These are phyloP conservation scores for Aphelinus certus DNA, from an alignment of 1,140 invertebrate genomes.

Conservation along the genomic window DNA sequence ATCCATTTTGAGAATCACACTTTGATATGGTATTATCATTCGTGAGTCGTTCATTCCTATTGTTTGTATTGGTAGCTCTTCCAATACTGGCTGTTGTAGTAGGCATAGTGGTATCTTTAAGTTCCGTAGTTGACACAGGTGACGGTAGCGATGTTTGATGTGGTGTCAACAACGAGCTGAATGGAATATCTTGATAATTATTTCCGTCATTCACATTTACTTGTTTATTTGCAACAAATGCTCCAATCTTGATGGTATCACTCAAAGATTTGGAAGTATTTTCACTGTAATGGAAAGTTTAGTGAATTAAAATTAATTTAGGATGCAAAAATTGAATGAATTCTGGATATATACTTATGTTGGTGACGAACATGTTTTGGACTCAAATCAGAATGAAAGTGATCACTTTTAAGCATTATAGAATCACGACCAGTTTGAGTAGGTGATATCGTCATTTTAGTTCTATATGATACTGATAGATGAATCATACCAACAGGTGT, in stretches of 20 bases:
- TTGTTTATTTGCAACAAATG: slow-evolving; percentile 73
- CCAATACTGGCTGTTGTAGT: slow-evolving; percentile 44
- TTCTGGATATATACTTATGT: slow-evolving; percentile 62
- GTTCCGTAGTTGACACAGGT: slow-evolving; percentile 43
- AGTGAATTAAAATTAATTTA: slow-evolving; percentile 26
- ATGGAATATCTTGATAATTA: slow-evolving; percentile 73
- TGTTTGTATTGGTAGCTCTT: slow-evolving; percentile 57
- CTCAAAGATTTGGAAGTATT: slow-evolving; percentile 70
- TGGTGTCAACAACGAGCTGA: slow-evolving; percentile 70
- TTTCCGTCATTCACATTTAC: slow-evolving; percentile 68
- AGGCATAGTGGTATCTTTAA: slow-evolving; percentile 42
- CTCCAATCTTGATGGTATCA: slow-evolving; percentile 75
- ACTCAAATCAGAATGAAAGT: slow-evolving; percentile 83
- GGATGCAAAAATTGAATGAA: slow-evolving; percentile 8
- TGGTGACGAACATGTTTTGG: slow-evolving; percentile 72
- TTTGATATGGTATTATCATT: slow-evolving; percentile 58
- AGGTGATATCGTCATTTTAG: slow-evolving; percentile 89
- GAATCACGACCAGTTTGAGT: slow-evolving; percentile 76
- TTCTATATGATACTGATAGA: slow-evolving; percentile 83
- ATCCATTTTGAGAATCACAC: slow-evolving; percentile 61
- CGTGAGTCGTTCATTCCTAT: slow-evolving; percentile 62
- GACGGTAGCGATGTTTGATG: slow-evolving; percentile 60
- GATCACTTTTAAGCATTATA: slow-evolving; percentile 90
- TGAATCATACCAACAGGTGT: slow-evolving; percentile 84
- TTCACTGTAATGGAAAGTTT: slow-evolving; percentile 60